Percentiles rank a stretch among this genome's conserved stretches.
Evolutionary conservation across 2,888 invertebrate species (phyloP).

Genomic region (Leptopilina drosophilae): DNA sequence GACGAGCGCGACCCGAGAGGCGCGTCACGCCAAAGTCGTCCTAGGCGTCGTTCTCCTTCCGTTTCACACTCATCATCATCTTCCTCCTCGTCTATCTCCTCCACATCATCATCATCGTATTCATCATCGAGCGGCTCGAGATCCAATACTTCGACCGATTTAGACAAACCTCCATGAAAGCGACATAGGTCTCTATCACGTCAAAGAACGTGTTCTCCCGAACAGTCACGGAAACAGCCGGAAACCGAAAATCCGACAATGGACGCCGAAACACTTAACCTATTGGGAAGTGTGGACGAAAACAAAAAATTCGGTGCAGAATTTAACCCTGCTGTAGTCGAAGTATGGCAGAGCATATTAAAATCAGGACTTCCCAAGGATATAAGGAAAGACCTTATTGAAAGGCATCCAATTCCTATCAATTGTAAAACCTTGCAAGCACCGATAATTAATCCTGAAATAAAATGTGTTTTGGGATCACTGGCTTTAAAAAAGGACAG

Average conservation of each 20-base stretch:
- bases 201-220: background rate
- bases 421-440: background rate
- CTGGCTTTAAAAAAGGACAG: background rate
- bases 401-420: background rate
- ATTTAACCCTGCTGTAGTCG: background rate
- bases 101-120: background rate
- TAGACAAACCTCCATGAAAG: background rate
- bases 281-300: background rate
- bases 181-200: background rate
- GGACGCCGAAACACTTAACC: background rate
- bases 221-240: background rate
- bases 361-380: background rate
- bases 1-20: background rate
- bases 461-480: background rate
- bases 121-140: constrained; percentile 3
- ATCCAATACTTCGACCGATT: background rate
- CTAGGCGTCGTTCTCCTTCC: background rate
- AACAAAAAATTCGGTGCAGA: background rate
- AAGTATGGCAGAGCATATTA: background rate
- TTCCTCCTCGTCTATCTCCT: background rate
- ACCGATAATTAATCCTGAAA: background rate
- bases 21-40: constrained; percentile 1
- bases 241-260: background rate
- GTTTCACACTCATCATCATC: background rate
- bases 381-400: background rate